Base-by-base conservation (phyloP, 2,888 invertebrate genomes). In the Callinectes sapidus region DNA sequence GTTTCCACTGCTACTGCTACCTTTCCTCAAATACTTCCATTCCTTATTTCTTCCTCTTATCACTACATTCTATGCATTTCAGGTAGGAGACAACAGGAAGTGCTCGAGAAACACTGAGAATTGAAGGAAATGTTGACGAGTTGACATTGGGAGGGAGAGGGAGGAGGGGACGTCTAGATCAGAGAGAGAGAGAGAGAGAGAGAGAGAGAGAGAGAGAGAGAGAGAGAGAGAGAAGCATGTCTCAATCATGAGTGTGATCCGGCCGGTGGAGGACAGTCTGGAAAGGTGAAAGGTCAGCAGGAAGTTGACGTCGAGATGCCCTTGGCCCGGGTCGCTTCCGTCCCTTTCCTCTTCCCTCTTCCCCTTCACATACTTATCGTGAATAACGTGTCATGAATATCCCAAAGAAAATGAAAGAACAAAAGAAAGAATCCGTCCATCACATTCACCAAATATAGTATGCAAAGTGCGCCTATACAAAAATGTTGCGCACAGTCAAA, bases 161-260 rank as follows among this genome's bases (percentile, higher is more conserved):
- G 71, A 23, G 23, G 39, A n/a, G 14, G 71, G n/a, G n/a, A n/a
- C n/a, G n/a, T n/a, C n/a, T n/a, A n/a, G n/a, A n/a, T n/a, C n/a
- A n/a, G n/a, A n/a, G n/a, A n/a, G 54, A 32, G 66, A 66, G 66
- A 35, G 39, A n/a, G 66, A 16, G 32, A 16, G 35, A 35, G 35
- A 66, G 66, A 89, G 89, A 16, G 35, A 89, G 89, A 66, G 35
- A 66, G 66, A 39, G 89, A 35, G 23, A 66, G 54, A 14, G 32
- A 16, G 32, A 90, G 54, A 90, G 14, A 16, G 48, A 23, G n/a
- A 77, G 54, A 35, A 23, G 48, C 35, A 32, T 16, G 35, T 81
- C 16, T 35, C 35, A 81, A 32, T 5, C 28, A 23, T 32, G 48
- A 48, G n/a, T 13, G 87, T 14, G 87, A 87, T 48, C 48, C 23